Conservation (phyloP, 2,888 invertebrate genomes). For the Hypselothyrea guttata region DNA sequence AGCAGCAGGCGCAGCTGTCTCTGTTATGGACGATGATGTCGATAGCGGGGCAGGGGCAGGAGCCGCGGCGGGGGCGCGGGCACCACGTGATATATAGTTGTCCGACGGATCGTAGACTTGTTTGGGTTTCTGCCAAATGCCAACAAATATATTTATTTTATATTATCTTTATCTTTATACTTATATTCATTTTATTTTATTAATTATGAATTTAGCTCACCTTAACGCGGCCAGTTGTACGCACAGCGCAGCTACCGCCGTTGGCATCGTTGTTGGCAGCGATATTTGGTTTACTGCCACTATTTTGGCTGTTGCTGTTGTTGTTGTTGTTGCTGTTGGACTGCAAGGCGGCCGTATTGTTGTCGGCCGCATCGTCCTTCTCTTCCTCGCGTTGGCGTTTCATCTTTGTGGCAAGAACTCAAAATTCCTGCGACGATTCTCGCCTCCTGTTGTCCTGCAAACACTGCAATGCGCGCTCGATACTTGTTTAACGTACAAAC, state of each 20-base stretch:
- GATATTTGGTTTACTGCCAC: not conserved
- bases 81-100: constrained; percentile 86
- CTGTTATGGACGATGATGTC: not conserved
- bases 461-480: constrained; percentile 41
- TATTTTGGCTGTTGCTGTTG: constrained; percentile 5
- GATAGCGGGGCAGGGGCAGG: constrained; percentile 1
- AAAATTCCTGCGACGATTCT: not conserved
- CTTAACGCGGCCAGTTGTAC: constrained; percentile 81
- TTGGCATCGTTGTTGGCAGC: constrained; percentile 17
- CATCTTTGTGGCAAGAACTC: constrained; percentile 38
- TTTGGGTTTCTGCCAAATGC: constrained; percentile 86
- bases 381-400: constrained; percentile 50
- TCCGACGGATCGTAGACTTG: constrained; percentile 94
- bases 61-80: constrained; percentile 41
- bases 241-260: constrained; percentile 51
- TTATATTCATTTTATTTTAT: not conserved
- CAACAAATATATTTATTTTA: too few species aligned
- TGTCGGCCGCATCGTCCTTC: constrained; percentile 24
- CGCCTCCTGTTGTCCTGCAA: not conserved
- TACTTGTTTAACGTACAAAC: constrained; percentile 45
- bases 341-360: constrained; percentile 3
- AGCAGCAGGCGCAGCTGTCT: not conserved
- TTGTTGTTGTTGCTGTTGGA: constrained; percentile 14
- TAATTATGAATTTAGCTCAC: constrained; percentile 39
- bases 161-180: not conserved